Evolutionary conservation across 37 sponge, comb jelly and placozoan species (phyloP), one percentile per base, ranked within the genome.

Genomic region (Halichondria panicea): DNA sequence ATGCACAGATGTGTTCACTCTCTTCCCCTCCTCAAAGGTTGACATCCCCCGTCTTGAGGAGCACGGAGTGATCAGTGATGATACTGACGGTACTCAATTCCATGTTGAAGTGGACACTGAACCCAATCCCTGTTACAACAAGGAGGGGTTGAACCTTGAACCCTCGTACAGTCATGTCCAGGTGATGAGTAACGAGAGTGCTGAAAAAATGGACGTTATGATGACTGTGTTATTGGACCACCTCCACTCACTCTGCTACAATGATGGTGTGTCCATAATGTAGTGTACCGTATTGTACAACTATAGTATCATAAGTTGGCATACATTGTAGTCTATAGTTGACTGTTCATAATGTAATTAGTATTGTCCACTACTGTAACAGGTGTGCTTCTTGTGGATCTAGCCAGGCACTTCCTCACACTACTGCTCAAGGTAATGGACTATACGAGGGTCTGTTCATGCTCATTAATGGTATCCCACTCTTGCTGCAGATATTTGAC

Each of bases 161-260:
- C 40, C 40, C 22, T 22, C 13, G 22, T 67, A 68, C 57, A 48
- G 77, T 72, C 43, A 45, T 24, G 46, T 15, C 4, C 66, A 61
- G 34, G 41, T 76, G 45, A 90, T 90, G 86, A 28, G 9, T 30
- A 90, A 81, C 31, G 68, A 71, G 40, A 55, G 31, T 43, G 88
- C 88, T 68, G 88, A 91, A 7, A 91, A 82, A 33, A 55, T 91
- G 32, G 92, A 91, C 63, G 43, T 87, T 13, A 66, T 83, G 61
- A 91, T 91, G 92, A 45, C 45, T 0, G 58, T 87, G 8, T 48
- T 75, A 30, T 78, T 73, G 18, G 62, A 83, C 36, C 50, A 83
- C 68, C 37, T 91, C 40, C 59, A 74, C 57, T 43, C 37, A 34
- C 27, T 63, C 31, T 63, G 71, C 43, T 58, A 63, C 63, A 66